phyloP scores from a whole-genome alignment of 2,888 invertebrate genomes.

The Balanococcus diminutus region DNA sequence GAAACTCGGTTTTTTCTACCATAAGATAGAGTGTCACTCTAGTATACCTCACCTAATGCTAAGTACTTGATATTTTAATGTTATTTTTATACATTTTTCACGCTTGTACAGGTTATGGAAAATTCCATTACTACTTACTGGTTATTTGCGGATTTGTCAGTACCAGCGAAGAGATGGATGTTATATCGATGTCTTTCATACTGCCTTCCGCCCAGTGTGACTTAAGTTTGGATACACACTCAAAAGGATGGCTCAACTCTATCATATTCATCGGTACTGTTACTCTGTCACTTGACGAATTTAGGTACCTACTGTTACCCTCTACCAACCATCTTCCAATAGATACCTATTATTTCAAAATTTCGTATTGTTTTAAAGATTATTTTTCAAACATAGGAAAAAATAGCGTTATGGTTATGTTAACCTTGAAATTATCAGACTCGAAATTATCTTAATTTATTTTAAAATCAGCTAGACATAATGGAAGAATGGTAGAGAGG shows the following conservation, averaged over 20 bases:
- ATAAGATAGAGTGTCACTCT: too few species aligned
- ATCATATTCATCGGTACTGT: constrained; percentile 67
- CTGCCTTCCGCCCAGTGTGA: constrained; percentile 92
- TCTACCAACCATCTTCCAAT: constrained; percentile 43
- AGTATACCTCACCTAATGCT: too few species aligned
- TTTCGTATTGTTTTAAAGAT: not conserved
- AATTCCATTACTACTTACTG: constrained; percentile 87
- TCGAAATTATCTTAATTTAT: not conserved
- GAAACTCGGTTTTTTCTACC: too few species aligned
- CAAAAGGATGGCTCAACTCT: constrained; percentile 78
- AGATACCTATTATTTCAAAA: not conserved
- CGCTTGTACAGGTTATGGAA: constrained; percentile 73
- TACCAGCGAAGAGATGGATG: constrained; percentile 95
- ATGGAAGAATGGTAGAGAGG: constrained; percentile 41
- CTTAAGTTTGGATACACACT: constrained; percentile 80
- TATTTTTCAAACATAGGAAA: not conserved
- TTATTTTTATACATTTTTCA: not conserved
- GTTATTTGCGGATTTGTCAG: constrained; percentile 92
- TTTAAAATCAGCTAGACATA: not conserved
- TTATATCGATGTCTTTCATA: constrained; percentile 94
- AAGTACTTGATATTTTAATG: too few species aligned
- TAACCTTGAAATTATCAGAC: not conserved
- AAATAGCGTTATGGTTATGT: not conserved
- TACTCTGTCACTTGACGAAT: constrained; percentile 45
- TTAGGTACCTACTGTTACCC: constrained; percentile 46